Evolutionary conservation across 64 coral and sea anemone genomes (phyloP).

Genomic region (Anthopleura sola): DNA sequence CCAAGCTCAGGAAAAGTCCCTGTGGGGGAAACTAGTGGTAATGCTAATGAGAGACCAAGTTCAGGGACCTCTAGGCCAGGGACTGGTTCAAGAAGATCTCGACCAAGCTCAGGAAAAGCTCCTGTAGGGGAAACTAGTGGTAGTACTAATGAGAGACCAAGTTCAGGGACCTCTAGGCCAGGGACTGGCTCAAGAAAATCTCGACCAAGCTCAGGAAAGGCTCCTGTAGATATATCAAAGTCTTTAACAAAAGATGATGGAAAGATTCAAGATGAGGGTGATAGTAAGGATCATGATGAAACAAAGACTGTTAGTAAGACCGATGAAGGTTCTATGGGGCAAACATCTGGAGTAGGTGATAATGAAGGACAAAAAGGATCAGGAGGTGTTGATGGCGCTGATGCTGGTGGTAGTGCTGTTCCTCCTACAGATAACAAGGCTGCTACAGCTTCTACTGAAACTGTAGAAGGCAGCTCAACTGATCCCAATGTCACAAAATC

Average conservation of each 20-base stretch:
- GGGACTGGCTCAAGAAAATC: slow-evolving; percentile 10
- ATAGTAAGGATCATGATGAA: not conserved
- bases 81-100: not conserved
- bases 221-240: not conserved
- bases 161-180: slow-evolving; percentile 19
- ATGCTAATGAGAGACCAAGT: not conserved
- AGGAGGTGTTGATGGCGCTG: not conserved
- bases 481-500: not conserved
- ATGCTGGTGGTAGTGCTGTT: not conserved
- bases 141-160: not conserved
- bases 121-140: not conserved
- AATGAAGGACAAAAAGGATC: not conserved
- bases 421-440: not conserved
- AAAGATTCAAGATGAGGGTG: not conserved
- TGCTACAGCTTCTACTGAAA: not conserved
- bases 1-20: not conserved
- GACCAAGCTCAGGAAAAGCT: not conserved
- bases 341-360: not conserved
- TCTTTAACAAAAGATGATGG: not conserved
- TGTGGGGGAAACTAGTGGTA: not conserved
- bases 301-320: not conserved
- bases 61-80: slow-evolving; percentile 22
- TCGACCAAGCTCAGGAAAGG: not conserved
- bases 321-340: not conserved
- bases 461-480: not conserved